Evolutionary conservation across 2,113 vertebrate genomes (phyloP).

Genomic region (Elgaria multicarinata): DNA sequence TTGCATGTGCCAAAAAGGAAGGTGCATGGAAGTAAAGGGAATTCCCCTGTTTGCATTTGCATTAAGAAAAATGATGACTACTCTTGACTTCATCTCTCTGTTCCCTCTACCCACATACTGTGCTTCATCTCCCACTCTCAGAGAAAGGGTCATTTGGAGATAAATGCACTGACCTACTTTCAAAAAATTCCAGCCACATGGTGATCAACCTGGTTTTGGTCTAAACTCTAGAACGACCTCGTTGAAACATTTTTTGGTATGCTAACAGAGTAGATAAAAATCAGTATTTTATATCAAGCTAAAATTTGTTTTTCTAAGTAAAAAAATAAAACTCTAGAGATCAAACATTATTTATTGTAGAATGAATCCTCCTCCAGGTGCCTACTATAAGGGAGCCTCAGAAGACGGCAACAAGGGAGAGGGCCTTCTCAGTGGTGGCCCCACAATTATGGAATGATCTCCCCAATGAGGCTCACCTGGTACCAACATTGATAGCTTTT

Average conservation of each 20-base stretch:
- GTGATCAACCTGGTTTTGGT: not conserved
- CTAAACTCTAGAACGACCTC: slow-evolving; percentile 11
- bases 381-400: too few species aligned
- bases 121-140: slow-evolving; percentile 37
- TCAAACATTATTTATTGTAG: not conserved
- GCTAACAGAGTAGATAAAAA: not conserved
- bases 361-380: too few species aligned
- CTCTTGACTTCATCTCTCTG: not conserved
- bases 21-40: slow-evolving; percentile 16
- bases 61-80: slow-evolving; percentile 13
- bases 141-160: slow-evolving; percentile 8
- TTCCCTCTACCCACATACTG: slow-evolving; percentile 27
- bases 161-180: slow-evolving; percentile 6
- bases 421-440: too few species aligned
- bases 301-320: not conserved
- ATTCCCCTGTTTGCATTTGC: slow-evolving; percentile 29
- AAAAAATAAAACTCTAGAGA: not conserved
- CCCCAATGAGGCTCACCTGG: too few species aligned
- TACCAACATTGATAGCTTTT: too few species aligned
- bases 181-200: not conserved
- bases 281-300: not conserved
- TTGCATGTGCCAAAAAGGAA: not conserved
- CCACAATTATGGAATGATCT: too few species aligned
- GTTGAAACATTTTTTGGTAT: not conserved
- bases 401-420: too few species aligned